Evolutionary conservation across 2,113 vertebrate species (phyloP).

Genomic region (Lampris incognitus): DNA sequence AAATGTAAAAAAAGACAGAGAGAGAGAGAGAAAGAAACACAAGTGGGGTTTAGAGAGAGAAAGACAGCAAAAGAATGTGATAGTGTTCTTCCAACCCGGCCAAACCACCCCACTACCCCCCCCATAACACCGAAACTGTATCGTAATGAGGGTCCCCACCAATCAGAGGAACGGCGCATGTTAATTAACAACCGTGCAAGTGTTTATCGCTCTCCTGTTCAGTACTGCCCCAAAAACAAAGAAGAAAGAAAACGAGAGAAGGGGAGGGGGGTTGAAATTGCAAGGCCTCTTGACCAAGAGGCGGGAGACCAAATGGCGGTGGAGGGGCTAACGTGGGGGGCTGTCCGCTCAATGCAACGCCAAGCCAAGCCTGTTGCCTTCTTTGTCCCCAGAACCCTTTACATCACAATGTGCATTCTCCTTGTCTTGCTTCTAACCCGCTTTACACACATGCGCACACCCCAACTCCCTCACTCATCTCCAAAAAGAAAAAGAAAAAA

Average conservation of each 20-base stretch:
- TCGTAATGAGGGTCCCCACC: conserved; percentile 43
- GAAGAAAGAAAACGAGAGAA: conserved; percentile 41
- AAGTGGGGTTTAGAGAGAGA: conserved; percentile 41
- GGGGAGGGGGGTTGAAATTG: conserved; percentile 70
- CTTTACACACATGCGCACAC: conserved; percentile 21
- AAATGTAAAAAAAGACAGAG: conserved; percentile 8
- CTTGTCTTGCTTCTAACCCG: conserved; percentile 62
- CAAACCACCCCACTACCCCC: conserved; percentile 25
- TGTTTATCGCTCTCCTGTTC: conserved; percentile 61
- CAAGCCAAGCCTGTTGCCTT: conserved; percentile 77
- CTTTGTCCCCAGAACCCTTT: conserved; percentile 78
- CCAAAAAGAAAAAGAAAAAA: conserved; percentile 30
- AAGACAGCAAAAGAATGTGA: neutral
- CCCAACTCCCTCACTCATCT: conserved; percentile 28
- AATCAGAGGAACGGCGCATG: conserved; percentile 72
- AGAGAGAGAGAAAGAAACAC: conserved; percentile 28
- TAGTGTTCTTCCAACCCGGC: conserved; percentile 59
- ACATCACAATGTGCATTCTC: conserved; percentile 83
- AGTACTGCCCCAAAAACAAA: conserved; percentile 19
- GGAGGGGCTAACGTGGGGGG: conserved; percentile 22
- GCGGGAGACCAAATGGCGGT: conserved; percentile 70
- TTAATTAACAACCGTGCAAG: conserved; percentile 66
- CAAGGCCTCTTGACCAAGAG: conserved; percentile 78
- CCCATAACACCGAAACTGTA: conserved; percentile 47
- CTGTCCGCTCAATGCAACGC: conserved; percentile 78